These are phyloP conservation scores for Nephrotoma appendiculata DNA, from an alignment of 2,888 invertebrate species.

Conservation along the genomic window DNA sequence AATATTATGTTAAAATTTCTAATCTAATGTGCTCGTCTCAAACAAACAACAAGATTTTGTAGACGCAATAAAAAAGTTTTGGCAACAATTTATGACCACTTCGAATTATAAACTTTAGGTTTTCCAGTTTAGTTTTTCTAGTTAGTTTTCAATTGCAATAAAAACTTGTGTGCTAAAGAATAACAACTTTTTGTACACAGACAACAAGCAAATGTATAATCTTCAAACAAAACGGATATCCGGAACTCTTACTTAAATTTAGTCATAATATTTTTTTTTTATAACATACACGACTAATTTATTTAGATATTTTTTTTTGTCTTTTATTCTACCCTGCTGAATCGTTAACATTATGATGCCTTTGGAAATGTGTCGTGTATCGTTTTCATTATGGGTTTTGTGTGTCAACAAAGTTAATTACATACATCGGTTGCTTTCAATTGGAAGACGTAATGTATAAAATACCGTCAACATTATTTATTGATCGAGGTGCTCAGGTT, in stretches of 20 bases:
- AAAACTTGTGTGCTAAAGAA: not conserved
- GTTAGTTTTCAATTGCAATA: not conserved
- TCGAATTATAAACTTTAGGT: not conserved
- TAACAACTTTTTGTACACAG: not conserved
- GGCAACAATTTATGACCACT: not conserved
- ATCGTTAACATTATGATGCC: not conserved
- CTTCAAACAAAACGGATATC: not conserved
- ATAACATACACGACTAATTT: not conserved
- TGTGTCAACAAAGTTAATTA: not conserved
- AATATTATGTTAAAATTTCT: not conserved
- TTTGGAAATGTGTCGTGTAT: not conserved
- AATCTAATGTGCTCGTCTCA: not conserved
- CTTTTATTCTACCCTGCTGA: not conserved
- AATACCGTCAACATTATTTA: not conserved
- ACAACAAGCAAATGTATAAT: not conserved
- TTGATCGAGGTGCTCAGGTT: not conserved
- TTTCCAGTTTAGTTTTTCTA: not conserved
- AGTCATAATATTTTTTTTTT: not conserved
- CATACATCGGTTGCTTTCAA: not conserved
- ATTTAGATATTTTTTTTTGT: not conserved
- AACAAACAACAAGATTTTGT: not conserved
- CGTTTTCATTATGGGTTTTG: not conserved
- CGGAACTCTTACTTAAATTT: not conserved
- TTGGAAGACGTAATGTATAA: not conserved
- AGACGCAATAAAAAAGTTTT: not conserved